Evolutionary conservation across 2,113 vertebrate genomes (phyloP).

Genomic region (Solenodon paradoxus): DNA sequence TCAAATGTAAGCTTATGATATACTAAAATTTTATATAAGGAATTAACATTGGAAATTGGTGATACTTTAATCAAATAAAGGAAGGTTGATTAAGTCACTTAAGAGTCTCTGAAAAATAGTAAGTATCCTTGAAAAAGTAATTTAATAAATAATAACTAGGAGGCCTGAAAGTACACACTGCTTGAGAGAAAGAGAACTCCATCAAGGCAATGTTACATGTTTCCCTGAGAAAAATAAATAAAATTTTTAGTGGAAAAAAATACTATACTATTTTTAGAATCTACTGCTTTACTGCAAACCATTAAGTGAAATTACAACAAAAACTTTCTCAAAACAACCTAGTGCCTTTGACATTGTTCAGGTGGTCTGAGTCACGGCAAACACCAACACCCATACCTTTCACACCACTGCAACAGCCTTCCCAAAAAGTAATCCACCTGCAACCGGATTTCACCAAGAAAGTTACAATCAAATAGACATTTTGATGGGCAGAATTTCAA

Average conservation of each 20-base stretch:
- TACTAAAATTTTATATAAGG: not conserved
- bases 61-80: conserved; percentile 28
- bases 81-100: not conserved
- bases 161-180: not conserved
- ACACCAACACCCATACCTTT: not conserved
- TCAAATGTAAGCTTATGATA: not conserved
- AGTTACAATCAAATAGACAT: not conserved
- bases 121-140: not conserved
- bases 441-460: not conserved
- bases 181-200: not conserved
- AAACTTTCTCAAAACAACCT: conserved; percentile 12
- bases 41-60: not conserved
- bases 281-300: not conserved
- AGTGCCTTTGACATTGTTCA: not conserved
- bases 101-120: not conserved
- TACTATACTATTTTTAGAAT: conserved; percentile 31
- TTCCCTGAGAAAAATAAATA: conserved; percentile 21
- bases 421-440: not conserved
- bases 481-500: not conserved
- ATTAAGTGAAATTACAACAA: not conserved
- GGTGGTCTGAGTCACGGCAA: not conserved
- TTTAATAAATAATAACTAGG: not conserved
- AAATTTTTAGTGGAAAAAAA: conserved; percentile 5
- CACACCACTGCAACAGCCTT: not conserved
- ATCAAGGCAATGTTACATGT: not conserved